Evolutionary conservation across 1,140 invertebrate genomes (phyloP).

Genomic region (Frieseomelitta varia): DNA sequence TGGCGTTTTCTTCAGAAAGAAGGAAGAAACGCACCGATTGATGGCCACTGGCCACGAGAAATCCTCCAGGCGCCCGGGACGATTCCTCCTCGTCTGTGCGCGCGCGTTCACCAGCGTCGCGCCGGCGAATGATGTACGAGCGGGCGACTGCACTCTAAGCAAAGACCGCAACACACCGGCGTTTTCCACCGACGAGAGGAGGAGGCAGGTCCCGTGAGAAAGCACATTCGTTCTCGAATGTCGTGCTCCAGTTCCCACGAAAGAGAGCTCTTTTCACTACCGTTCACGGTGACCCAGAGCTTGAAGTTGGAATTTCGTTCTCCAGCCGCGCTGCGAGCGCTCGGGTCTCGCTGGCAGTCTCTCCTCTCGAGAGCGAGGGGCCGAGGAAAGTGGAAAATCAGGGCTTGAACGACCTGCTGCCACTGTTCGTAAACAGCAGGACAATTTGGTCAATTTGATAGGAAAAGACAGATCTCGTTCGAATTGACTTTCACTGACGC

Average conservation of each 20-base stretch:
- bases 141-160: conserved; percentile 22
- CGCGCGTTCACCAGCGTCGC: neutral
- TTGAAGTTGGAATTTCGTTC: neutral
- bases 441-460: neutral
- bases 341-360: neutral
- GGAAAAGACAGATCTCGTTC: too few species aligned
- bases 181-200: neutral
- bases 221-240: conserved; percentile 39
- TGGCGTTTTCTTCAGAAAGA: too few species aligned
- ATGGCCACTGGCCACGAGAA: neutral
- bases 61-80: neutral
- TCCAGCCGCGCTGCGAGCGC: too few species aligned
- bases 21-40: neutral
- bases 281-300: neutral
- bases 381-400: too few species aligned
- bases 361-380: too few species aligned
- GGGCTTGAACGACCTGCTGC: neutral
- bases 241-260: conserved; percentile 37
- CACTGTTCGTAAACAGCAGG: neutral
- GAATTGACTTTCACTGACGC: too few species aligned
- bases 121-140: conserved; percentile 26
- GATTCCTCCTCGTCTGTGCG: too few species aligned
- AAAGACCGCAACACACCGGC: conserved; percentile 31
- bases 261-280: conserved; percentile 20
- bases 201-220: conserved; percentile 41